Conservation (phyloP, 1,140 invertebrate species). For the Oryzaephilus surinamensis region DNA sequence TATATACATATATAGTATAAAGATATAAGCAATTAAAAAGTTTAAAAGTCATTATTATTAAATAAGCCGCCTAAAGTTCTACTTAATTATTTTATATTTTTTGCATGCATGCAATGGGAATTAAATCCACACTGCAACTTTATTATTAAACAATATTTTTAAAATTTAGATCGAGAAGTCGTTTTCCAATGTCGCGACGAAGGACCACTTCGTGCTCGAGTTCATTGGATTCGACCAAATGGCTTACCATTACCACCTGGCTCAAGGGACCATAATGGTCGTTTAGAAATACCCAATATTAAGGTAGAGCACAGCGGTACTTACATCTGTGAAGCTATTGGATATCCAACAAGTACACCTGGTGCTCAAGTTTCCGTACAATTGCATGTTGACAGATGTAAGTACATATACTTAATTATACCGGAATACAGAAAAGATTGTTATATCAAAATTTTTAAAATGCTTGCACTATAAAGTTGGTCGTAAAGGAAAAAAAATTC, state of each 20-base stretch:
- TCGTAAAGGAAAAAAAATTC: constrained; percentile 34
- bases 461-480: constrained; percentile 33
- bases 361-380: constrained; percentile 48
- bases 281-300: constrained; percentile 77
- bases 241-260: constrained; percentile 59
- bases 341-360: constrained; percentile 45
- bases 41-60: too few relatives aligned
- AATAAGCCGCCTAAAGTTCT: too few relatives aligned
- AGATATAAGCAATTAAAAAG: too few relatives aligned
- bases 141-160: constrained; percentile 2
- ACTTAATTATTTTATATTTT: neutral
- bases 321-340: constrained; percentile 73
- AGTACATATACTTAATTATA: constrained; percentile 33
- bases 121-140: too few relatives aligned
- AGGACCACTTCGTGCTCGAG: constrained; percentile 59
- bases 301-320: constrained; percentile 61
- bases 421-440: neutral
- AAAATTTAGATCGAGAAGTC: constrained; percentile 65
- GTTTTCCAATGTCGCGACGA: constrained; percentile 88
- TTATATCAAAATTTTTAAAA: neutral
- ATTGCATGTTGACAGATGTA: constrained; percentile 63
- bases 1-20: too few relatives aligned
- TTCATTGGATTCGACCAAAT: constrained; percentile 64
- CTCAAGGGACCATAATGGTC: constrained; percentile 58
- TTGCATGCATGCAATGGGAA: too few relatives aligned